phyloP scores from a whole-genome alignment of 2,113 vertebrate genomes.

The Heterotis niloticus region DNA sequence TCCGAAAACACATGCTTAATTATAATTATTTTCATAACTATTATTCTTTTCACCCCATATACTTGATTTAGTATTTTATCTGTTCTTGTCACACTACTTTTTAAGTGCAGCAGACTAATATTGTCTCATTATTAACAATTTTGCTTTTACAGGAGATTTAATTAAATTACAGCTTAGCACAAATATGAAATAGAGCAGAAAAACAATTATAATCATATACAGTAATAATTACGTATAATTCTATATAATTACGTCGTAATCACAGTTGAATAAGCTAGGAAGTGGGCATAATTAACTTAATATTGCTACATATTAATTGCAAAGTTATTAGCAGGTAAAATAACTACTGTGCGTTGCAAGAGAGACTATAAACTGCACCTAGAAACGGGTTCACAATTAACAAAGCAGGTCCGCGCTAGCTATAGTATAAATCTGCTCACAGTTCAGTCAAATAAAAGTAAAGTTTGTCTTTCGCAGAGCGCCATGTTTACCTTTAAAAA shows the following conservation, averaged over 20 bases:
- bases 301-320: conserved; percentile 7
- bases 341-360: neutral
- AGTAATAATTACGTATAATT: neutral
- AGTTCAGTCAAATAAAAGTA: no score
- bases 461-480: no score
- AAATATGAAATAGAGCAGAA: no score
- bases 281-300: neutral
- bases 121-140: conserved; percentile 14
- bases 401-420: neutral
- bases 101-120: conserved; percentile 4
- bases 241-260: neutral
- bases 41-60: conserved; percentile 1
- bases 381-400: conserved; percentile 4
- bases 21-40: conserved; percentile 20
- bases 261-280: neutral
- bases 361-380: neutral
- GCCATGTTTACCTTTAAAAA: no score
- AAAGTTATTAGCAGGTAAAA: conserved; percentile 4
- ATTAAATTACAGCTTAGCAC: conserved; percentile 6
- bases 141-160: neutral
- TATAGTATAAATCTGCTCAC: no score
- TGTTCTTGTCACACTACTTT: conserved; percentile 19
- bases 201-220: no score
- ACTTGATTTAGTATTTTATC: conserved; percentile 6
- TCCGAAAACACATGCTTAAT: conserved; percentile 15